Evolutionary conservation across 2,113 vertebrate species (phyloP).

Genomic region (Sarotherodon lohbergeri): DNA sequence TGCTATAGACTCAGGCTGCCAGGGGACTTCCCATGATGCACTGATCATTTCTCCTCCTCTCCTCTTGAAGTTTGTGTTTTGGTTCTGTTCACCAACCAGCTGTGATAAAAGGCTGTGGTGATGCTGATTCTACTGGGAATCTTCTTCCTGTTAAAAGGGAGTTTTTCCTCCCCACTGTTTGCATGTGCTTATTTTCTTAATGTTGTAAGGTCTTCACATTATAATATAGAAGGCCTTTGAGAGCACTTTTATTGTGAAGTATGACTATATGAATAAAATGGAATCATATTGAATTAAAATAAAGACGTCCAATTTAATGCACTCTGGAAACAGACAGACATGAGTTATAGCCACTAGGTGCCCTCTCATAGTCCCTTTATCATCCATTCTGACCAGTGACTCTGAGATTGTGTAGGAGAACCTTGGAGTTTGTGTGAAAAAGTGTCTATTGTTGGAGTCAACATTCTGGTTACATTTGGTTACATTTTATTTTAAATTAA

Average conservation of each 20-base stretch:
- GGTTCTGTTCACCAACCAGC: neutral
- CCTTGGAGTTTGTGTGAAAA: neutral
- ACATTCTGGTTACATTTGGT: neutral
- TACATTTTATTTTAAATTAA: neutral
- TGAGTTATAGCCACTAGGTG: neutral
- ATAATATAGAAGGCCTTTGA: neutral
- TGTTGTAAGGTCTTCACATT: neutral
- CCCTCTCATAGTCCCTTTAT: neutral
- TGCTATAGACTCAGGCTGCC: neutral
- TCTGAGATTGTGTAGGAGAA: neutral
- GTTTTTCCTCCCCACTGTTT: neutral
- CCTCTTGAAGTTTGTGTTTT: neutral
- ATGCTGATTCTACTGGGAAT: neutral
- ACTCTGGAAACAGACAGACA: neutral
- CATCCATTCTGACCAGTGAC: neutral
- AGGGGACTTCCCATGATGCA: neutral
- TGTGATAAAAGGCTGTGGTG: too few species aligned
- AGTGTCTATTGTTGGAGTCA: neutral
- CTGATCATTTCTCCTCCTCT: neutral
- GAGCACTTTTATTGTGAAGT: neutral
- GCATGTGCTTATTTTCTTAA: neutral
- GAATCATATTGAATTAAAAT: neutral
- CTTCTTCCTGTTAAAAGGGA: neutral
- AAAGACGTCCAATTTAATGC: neutral
- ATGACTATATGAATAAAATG: neutral